Conservation (phyloP, 1,140 invertebrate genomes). For the Coptotermes formosanus region DNA sequence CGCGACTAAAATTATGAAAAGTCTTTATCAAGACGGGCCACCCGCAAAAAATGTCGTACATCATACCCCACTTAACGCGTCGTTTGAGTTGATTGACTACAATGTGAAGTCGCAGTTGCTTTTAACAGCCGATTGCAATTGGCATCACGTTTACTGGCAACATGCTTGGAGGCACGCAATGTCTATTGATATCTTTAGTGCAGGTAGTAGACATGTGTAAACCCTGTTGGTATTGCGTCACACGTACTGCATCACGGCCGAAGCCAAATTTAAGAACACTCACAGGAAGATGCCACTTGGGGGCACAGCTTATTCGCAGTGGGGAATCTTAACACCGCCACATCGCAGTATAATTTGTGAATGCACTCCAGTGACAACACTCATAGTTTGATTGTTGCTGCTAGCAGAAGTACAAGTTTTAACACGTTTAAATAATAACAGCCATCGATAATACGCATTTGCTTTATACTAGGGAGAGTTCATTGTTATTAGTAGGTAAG, state of each 20-base stretch:
- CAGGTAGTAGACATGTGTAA: not conserved
- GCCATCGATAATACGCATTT: not conserved
- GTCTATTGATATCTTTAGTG: not conserved
- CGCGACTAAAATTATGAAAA: too few species aligned
- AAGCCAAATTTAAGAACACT: conserved; percentile 4
- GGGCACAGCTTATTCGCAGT: not conserved
- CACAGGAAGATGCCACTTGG: not conserved
- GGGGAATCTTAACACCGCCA: not conserved
- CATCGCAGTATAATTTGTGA: not conserved
- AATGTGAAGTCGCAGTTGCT: too few species aligned
- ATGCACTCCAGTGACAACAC: not conserved
- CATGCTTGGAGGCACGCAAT: not conserved
- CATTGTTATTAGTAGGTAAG: not conserved
- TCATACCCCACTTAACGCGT: too few species aligned
- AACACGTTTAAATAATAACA: not conserved
- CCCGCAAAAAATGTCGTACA: too few species aligned
- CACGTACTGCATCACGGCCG: not conserved
- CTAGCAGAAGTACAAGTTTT: not conserved
- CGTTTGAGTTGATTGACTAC: too few species aligned
- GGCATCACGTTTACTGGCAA: not conserved
- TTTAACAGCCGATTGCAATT: not conserved
- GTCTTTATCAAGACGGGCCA: too few species aligned
- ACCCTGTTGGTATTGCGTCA: not conserved
- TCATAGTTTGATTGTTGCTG: not conserved
- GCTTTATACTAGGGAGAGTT: not conserved